Evolutionary conservation across 1,140 invertebrate genomes (phyloP).

Genomic region (Berghia stephanieae): DNA sequence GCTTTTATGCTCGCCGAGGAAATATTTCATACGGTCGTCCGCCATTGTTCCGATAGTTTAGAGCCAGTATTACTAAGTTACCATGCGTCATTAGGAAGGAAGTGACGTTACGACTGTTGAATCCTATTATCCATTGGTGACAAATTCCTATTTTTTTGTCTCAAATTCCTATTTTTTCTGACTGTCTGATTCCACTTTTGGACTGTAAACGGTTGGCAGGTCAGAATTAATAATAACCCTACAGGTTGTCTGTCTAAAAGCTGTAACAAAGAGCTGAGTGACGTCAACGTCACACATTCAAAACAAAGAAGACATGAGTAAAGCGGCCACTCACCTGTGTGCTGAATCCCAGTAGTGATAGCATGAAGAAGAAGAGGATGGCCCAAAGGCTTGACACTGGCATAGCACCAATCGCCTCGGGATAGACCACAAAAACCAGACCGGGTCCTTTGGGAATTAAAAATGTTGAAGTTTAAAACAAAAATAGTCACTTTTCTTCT

Average conservation of each 20-base stretch:
- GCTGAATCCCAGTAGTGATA: constrained; percentile 83
- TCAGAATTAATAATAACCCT: neutral
- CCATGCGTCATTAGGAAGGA: too few relatives aligned
- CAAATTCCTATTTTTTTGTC: too few relatives aligned
- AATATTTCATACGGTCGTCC: too few relatives aligned
- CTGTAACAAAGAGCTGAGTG: too few relatives aligned
- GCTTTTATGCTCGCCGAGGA: too few relatives aligned
- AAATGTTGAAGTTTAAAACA: neutral
- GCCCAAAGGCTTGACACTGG: constrained; percentile 95
- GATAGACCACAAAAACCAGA: constrained; percentile 54
- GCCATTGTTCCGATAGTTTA: too few relatives aligned
- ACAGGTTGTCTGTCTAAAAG: neutral
- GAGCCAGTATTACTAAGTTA: too few relatives aligned
- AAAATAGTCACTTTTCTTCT: neutral
- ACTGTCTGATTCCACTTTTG: too few relatives aligned
- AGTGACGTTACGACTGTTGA: too few relatives aligned
- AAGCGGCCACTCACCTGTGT: constrained; percentile 23
- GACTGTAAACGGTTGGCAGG: neutral
- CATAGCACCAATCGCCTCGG: constrained; percentile 67
- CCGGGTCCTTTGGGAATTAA: constrained; percentile 44
- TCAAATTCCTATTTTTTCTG: too few relatives aligned
- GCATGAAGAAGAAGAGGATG: constrained; percentile 96
- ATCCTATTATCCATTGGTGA: too few relatives aligned
- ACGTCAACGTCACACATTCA: neutral
- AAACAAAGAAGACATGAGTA: neutral